A percentile compares a stretch with the other conserved stretches of the same genome.
Conservation (phyloP, 1,140 invertebrate genomes). For the Drosophila nigrodunni region DNA sequence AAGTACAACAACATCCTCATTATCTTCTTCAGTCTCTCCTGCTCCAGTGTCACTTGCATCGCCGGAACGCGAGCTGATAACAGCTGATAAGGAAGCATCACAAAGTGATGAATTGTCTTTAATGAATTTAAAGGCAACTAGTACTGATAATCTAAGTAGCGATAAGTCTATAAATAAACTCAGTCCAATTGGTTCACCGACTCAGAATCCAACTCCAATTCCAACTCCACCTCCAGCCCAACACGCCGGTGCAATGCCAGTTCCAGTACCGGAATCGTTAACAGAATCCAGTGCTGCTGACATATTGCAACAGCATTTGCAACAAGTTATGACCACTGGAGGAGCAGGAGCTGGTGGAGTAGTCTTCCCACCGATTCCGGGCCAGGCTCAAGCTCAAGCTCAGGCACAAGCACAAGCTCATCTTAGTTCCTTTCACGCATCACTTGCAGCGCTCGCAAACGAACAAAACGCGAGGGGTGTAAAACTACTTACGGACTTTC, state of each 20-base stretch:
- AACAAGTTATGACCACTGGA: constrained; percentile 19
- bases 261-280: constrained; percentile 1
- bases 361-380: constrained; percentile 46
- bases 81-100: constrained; percentile 39
- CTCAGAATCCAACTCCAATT: background rate
- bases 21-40: constrained; percentile 19
- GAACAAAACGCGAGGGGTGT: constrained; percentile 71
- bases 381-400: constrained; percentile 33
- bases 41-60: constrained; percentile 42
- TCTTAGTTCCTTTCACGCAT: constrained; percentile 75
- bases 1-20: constrained; percentile 26
- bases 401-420: constrained; percentile 32
- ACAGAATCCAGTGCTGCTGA: constrained; percentile 38
- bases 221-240: constrained; percentile 5
- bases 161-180: constrained; percentile 61
- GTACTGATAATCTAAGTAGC: constrained; percentile 82
- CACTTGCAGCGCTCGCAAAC: constrained; percentile 65
- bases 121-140: constrained; percentile 83
- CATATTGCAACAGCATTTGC: constrained; percentile 64
- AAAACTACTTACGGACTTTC: constrained; percentile 77
- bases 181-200: constrained; percentile 15
- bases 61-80: constrained; percentile 72
- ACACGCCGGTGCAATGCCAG: background rate
- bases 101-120: constrained; percentile 44
- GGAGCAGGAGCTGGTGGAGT: constrained; percentile 30